Percentiles rank a stretch among this genome's conserved stretches.
phyloP scores from a whole-genome alignment of 2,113 vertebrate genomes.

The Cairina moschata region DNA sequence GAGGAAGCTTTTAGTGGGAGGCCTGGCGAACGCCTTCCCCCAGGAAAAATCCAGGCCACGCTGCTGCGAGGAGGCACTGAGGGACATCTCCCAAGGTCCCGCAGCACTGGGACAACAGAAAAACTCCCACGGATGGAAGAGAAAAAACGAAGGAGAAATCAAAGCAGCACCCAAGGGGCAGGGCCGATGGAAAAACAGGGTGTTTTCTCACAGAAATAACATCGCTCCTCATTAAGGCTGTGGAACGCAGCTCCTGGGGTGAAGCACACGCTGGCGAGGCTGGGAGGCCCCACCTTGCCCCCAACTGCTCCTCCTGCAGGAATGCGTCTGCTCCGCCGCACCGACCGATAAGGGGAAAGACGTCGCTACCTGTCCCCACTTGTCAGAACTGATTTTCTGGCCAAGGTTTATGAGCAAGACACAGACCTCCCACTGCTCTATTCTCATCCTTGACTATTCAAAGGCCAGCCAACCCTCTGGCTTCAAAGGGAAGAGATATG shows the following conservation, averaged over 20 bases:
- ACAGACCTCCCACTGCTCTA: conserved; percentile 42
- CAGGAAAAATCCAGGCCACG: not conserved
- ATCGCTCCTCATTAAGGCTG: rapidly evolving
- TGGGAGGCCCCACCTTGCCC: conserved; percentile 14
- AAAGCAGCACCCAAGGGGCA: not conserved
- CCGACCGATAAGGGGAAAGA: conserved; percentile 11
- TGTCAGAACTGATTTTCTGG: conserved; percentile 37
- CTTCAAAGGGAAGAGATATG: conserved; percentile 61
- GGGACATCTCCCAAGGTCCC: not conserved
- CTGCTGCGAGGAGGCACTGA: rapidly evolving
- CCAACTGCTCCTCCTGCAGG: not conserved
- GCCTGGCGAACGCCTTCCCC: not conserved
- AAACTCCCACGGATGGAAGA: not conserved
- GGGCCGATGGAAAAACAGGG: not conserved
- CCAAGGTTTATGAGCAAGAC: conserved; percentile 55
- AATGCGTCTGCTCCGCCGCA: not conserved
- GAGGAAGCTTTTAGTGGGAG: not conserved
- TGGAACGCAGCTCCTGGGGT: not conserved
- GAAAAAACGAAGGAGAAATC: not conserved
- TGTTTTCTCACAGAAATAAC: not conserved
- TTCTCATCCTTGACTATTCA: conserved; percentile 64
- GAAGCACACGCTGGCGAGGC: not conserved
- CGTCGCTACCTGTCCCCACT: conserved; percentile 58
- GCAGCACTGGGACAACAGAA: not conserved
- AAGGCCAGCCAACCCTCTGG: conserved; percentile 33